These are phyloP conservation scores for Fulmarus glacialis DNA, from an alignment of 2,113 vertebrate genomes.

Conservation along the genomic window DNA sequence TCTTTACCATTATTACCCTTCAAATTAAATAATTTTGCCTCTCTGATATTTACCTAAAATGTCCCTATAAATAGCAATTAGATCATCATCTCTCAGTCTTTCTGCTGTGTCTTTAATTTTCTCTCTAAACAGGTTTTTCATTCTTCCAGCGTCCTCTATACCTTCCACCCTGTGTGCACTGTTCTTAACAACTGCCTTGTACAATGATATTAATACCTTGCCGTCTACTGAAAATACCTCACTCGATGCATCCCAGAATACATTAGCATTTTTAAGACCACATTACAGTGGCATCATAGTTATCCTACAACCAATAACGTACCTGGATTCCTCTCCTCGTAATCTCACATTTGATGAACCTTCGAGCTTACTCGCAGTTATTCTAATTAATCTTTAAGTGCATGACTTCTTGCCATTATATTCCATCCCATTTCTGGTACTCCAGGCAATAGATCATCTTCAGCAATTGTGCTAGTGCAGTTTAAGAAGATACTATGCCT, in stretches of 20 bases:
- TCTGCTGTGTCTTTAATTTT: conserved; percentile 8
- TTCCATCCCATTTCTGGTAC: conserved; percentile 1
- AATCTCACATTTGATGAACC: conserved; percentile 37
- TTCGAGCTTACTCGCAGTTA: background rate
- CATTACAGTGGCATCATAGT: background rate
- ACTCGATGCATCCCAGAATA: conserved; percentile 36
- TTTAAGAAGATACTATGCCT: background rate
- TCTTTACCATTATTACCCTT: background rate
- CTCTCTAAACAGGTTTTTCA: background rate
- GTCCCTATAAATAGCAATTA: background rate
- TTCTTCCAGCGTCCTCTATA: background rate
- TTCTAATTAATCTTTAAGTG: conserved; percentile 63
- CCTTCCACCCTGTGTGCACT: background rate
- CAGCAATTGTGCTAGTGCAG: background rate
- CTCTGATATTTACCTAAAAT: background rate
- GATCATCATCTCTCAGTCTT: background rate
- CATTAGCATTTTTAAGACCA: conserved; percentile 57
- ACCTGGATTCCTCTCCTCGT: background rate
- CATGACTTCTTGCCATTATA: conserved; percentile 31
- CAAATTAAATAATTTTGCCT: background rate
- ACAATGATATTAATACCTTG: conserved; percentile 24
- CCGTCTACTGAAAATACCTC: background rate
- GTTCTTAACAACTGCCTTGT: conserved; percentile 9
- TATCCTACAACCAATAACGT: background rate
- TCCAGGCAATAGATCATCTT: conserved; percentile 5